Base-by-base conservation (phyloP, 2,888 invertebrate species). In the Drosophila greeni region DNA sequence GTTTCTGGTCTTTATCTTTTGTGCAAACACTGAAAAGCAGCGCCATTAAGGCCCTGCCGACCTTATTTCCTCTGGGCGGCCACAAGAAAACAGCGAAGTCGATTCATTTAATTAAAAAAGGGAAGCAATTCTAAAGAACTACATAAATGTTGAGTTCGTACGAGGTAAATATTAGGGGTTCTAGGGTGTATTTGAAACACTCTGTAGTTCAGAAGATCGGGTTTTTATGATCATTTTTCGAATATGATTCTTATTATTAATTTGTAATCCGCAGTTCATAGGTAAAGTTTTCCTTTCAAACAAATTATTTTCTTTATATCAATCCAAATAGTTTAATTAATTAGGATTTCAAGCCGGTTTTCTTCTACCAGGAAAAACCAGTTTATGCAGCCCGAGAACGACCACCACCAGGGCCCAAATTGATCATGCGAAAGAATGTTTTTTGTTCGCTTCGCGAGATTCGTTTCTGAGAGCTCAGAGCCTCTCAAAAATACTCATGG, bases 401-500 rank as follows among this genome's bases (percentile, higher is more conserved):
- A 33, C 47, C 42, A 49, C 42, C 51, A 49, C 39, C 51, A 37
- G 26, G 59, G 64, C 42, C 67, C 62, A 83, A 83, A 78, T 65
- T 84, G 76, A 84, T 73, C 70, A 82, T 74, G 74, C 84, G 59
- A 84, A 84, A 81, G 82, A 84, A 82, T 62, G 40, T 78, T 66
- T 76, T 52, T 65, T 73, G 48, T 74, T 66, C 59, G 52, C 52
- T 39, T 57, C 39, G 52, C 47, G 39, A 52, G 68, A 62, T 74
- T 76, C 59, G 18, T 24, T n/a, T 16, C 23, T 40, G 33, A 66
- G 66, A 45, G 71, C 72, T 73, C 68, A 1, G 40, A 40, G 40
- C 8, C 75, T 66, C 52, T 64, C 54, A 68, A 73, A 56, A 78
- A 76, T 78, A 77, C 66, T 71, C 67, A 74, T 69, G 54, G 66